These are phyloP conservation scores for Pachyseris speciosa DNA, from an alignment of 64 coral and sea anemone species.

Conservation along the genomic window DNA sequence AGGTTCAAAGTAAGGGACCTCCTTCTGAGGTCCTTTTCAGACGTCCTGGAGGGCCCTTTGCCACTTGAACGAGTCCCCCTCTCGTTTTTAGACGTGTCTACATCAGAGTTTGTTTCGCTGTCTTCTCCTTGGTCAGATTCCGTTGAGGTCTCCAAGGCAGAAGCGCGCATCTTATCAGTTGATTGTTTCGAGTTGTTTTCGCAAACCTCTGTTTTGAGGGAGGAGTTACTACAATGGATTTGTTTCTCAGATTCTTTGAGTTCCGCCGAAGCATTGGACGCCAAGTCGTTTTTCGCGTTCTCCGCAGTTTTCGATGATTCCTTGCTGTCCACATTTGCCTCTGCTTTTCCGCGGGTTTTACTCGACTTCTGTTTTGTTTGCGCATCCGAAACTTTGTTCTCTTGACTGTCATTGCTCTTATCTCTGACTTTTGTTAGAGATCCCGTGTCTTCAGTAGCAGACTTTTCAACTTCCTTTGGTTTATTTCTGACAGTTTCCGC, in stretches of 20 bases:
- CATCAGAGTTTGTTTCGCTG: slow-evolving; percentile 20
- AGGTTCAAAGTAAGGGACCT: slow-evolving; percentile 87
- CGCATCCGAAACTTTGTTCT: slow-evolving; percentile 27
- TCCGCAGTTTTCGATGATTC: slow-evolving; percentile 15
- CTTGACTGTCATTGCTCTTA: slow-evolving; percentile 11
- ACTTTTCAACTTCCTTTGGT: background rate
- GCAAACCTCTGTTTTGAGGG: slow-evolving; percentile 9
- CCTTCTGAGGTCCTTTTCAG: slow-evolving; percentile 87
- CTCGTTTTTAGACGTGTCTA: slow-evolving; percentile 23
- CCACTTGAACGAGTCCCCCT: background rate
- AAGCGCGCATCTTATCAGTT: background rate
- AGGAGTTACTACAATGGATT: slow-evolving; percentile 21
- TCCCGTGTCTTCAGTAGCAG: background rate
- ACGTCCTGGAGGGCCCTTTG: slow-evolving; percentile 49
- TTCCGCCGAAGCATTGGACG: slow-evolving; percentile 17
- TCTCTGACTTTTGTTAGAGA: slow-evolving; percentile 14
- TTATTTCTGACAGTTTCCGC: slow-evolving; percentile 11
- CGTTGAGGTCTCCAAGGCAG: background rate
- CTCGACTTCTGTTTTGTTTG: slow-evolving; percentile 16
- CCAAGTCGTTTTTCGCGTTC: background rate
- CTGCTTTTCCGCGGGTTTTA: slow-evolving; percentile 4
- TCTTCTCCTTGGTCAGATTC: slow-evolving; percentile 34
- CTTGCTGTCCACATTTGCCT: background rate
- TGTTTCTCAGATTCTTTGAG: slow-evolving; percentile 37
- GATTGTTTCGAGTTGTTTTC: slow-evolving; percentile 10